Conservation (phyloP, 2,888 invertebrate genomes). For the Eustalomyia histrio region DNA sequence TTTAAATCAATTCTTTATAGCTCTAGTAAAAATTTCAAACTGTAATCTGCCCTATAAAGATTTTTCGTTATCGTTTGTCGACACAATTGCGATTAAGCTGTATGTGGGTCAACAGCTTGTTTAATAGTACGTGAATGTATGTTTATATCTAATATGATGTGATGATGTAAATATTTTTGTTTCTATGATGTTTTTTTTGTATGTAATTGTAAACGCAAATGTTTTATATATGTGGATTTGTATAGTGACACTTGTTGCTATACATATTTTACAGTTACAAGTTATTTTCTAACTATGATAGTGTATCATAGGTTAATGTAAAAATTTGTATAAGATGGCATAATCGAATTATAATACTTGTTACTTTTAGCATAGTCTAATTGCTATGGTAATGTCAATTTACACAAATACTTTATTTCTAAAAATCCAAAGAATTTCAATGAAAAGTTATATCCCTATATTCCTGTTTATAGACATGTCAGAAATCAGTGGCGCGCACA, state of each 20-base stretch:
- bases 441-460: neutral
- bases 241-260: constrained; percentile 50
- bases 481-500: too few species aligned
- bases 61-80: neutral
- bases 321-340: constrained; percentile 41
- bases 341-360: constrained; percentile 31
- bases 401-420: neutral
- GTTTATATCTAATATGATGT: neutral
- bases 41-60: too few species aligned
- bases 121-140: neutral
- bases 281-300: constrained; percentile 4
- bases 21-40: too few species aligned
- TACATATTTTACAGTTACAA: neutral
- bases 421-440: neutral
- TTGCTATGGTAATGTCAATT: constrained; percentile 19
- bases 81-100: neutral
- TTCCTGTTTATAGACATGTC: neutral
- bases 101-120: neutral
- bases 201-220: constrained; percentile 33
- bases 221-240: constrained; percentile 9
- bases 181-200: constrained; percentile 6
- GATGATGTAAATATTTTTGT: constrained; percentile 9
- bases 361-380: constrained; percentile 13
- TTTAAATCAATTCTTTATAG: too few species aligned
- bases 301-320: constrained; percentile 22